Percentiles rank a stretch among this genome's conserved stretches.
These are phyloP conservation scores for Hapalemur alaotrensis DNA, from an alignment of 2,797 vertebrate genomes.

Conservation along the genomic window DNA sequence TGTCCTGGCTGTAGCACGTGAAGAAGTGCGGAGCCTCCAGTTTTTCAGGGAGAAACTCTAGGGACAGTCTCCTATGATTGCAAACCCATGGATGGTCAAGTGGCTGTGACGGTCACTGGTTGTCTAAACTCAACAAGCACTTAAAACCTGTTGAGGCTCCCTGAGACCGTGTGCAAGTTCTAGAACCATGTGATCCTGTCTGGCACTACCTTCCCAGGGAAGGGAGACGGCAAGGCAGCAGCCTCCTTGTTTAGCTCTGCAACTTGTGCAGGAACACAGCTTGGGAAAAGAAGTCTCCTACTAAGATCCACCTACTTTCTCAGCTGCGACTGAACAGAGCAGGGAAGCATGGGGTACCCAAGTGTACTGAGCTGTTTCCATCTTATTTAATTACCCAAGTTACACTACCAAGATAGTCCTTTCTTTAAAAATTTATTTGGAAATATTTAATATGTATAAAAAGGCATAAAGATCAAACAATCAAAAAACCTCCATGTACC, in stretches of 20 bases:
- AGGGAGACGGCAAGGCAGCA: rapidly evolving
- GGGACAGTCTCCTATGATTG: neutral
- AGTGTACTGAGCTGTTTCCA: neutral
- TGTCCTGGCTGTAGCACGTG: too few species aligned
- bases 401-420: neutral
- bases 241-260: neutral
- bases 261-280: too few species aligned
- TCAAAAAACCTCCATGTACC: neutral
- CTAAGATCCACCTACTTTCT: neutral
- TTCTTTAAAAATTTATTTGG: neutral
- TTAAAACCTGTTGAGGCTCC: neutral
- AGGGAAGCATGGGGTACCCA: neutral
- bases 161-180: neutral
- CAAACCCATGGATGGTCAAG: neutral
- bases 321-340: neutral
- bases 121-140: neutral
- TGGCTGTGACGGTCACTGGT: neutral
- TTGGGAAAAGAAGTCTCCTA: neutral
- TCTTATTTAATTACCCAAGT: neutral
- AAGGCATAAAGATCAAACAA: neutral
- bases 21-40: neutral
- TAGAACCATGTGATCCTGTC: neutral
- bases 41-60: neutral
- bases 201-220: neutral
- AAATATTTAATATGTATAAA: neutral